Percentiles rank a stretch among this genome's conserved stretches.
phyloP scores from a whole-genome alignment of 1,140 invertebrate species.

The Rhopalosiphum maidis region DNA sequence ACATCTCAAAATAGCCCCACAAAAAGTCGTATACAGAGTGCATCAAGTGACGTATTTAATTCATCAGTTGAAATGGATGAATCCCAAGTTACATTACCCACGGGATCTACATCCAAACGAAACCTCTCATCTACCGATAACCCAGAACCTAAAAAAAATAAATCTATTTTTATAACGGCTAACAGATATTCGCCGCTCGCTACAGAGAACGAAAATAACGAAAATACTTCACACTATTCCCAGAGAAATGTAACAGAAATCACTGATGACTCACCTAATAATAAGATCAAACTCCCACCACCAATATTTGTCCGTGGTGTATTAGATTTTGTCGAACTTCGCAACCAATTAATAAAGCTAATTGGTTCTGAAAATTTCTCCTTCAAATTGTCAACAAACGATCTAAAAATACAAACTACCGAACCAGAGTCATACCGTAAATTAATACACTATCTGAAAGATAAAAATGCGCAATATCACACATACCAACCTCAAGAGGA shows the following conservation, averaged over 20 bases:
- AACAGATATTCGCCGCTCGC: neutral
- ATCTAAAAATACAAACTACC: constrained; percentile 16
- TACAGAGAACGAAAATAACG: neutral
- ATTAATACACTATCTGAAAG: neutral
- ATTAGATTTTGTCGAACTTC: neutral
- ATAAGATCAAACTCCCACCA: neutral
- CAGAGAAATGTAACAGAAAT: neutral
- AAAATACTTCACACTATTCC: neutral
- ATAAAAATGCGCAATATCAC: constrained; percentile 56
- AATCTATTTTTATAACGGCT: neutral
- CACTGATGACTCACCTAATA: neutral
- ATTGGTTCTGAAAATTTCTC: neutral
- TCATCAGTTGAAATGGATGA: neutral
- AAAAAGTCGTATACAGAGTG: neutral
- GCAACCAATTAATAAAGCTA: neutral
- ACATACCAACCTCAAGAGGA: constrained; percentile 62
- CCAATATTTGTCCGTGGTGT: neutral
- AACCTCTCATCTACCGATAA: neutral
- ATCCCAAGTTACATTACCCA: neutral
- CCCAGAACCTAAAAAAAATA: neutral
- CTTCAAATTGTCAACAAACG: neutral
- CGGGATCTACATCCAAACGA: neutral
- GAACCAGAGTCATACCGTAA: neutral
- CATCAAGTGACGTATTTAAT: neutral
- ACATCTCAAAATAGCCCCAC: neutral